Evolutionary conservation across 2,888 invertebrate species (phyloP).

Genomic region (Balanococcus diminutus): DNA sequence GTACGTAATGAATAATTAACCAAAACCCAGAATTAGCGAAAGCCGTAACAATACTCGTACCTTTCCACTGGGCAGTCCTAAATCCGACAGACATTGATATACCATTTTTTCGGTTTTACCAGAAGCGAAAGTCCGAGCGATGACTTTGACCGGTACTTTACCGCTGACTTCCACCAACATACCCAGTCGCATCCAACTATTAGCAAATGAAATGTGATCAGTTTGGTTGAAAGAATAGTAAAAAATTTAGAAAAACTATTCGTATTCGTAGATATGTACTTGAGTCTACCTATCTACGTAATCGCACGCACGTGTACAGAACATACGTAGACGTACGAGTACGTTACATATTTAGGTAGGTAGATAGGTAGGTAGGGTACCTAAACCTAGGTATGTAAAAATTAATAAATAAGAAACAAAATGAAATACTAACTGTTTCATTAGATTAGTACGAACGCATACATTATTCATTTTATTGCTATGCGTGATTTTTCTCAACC

Average conservation of each 20-base stretch:
- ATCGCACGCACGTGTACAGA: no score
- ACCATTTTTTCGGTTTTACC: constrained; percentile 98
- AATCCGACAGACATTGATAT: constrained; percentile 92
- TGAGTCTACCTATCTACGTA: no score
- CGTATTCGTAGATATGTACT: no score
- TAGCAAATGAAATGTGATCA: no score
- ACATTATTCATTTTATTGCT: constrained; percentile 96
- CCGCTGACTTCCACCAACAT: constrained; percentile 92
- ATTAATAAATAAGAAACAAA: not conserved
- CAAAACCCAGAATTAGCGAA: no score
- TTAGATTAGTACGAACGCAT: constrained; percentile 91
- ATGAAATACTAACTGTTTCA: constrained; percentile 90
- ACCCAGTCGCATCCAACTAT: constrained; percentile 97
- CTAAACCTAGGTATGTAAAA: not conserved
- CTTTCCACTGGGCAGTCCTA: constrained; percentile 92
- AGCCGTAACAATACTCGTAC: no score
- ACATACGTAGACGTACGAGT: no score
- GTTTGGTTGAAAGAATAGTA: no score
- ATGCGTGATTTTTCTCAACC: constrained; percentile 87
- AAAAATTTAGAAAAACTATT: no score
- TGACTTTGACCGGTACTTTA: constrained; percentile 95
- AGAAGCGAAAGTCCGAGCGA: constrained; percentile 98
- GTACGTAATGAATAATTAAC: no score
- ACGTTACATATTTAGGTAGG: not conserved
- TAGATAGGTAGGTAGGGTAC: no score